phyloP scores from a whole-genome alignment of 2,888 invertebrate species.

The Diarsia dahlii region DNA sequence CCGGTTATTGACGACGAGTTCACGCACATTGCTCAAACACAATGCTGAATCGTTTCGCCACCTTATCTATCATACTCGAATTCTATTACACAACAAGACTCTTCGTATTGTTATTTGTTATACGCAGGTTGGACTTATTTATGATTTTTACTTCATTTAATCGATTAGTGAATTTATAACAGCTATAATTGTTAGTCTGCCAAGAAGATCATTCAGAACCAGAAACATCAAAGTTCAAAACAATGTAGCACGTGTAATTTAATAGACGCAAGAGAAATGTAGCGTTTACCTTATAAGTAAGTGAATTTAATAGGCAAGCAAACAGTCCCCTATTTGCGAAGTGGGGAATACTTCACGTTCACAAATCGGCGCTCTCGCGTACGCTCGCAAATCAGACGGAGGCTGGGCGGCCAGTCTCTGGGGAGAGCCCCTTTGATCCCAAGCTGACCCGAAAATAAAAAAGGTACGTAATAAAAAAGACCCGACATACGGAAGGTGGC shows the following conservation, averaged over 20 bases:
- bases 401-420: slow-evolving; percentile 80
- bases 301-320: slow-evolving; percentile 89
- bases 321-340: slow-evolving; percentile 88
- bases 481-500: slow-evolving; percentile 91
- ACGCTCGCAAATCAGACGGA: slow-evolving; percentile 89
- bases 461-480: slow-evolving; percentile 90
- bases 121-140: slow-evolving; percentile 12
- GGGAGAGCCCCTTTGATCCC: slow-evolving; percentile 90
- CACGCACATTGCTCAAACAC: slow-evolving; percentile 80
- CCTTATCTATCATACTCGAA: slow-evolving; percentile 72
- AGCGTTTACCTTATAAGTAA: slow-evolving; percentile 70
- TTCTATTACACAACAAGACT: slow-evolving; percentile 58
- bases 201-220: slow-evolving; percentile 6
- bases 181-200: background rate
- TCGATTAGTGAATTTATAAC: slow-evolving; percentile 4
- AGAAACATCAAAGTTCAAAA: background rate
- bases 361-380: slow-evolving; percentile 88
- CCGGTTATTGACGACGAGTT: slow-evolving; percentile 78
- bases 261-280: slow-evolving; percentile 19
- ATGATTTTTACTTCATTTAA: slow-evolving; percentile 13
- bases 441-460: slow-evolving; percentile 91
- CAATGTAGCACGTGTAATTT: background rate
- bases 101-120: slow-evolving; percentile 35
- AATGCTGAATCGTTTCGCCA: slow-evolving; percentile 73
- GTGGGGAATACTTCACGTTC: slow-evolving; percentile 84